These are phyloP conservation scores for Linnaemya vulpina DNA, from an alignment of 2,888 invertebrate genomes.

Conservation along the genomic window DNA sequence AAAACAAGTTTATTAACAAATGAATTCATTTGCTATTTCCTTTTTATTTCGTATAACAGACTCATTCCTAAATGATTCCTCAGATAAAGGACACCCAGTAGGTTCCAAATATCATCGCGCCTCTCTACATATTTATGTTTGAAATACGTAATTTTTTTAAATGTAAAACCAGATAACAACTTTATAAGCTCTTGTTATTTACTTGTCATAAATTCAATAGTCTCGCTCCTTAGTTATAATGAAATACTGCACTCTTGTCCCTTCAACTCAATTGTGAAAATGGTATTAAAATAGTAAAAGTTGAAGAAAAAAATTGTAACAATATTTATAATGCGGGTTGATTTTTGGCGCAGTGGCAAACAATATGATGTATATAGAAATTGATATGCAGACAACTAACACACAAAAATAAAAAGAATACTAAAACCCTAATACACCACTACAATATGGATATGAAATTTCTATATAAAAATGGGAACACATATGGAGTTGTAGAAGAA, in stretches of 20 bases:
- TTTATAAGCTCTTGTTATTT: too few relatives aligned
- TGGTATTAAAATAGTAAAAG: constrained; percentile 49
- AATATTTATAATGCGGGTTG: constrained; percentile 69
- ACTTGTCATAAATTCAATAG: too few relatives aligned
- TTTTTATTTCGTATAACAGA: too few relatives aligned
- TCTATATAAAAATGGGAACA: constrained; percentile 8
- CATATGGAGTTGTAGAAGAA: background rate
- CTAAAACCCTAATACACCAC: constrained; percentile 25
- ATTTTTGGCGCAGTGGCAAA: constrained; percentile 68
- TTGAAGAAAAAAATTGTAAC: constrained; percentile 22
- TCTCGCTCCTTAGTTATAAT: background rate
- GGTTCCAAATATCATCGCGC: too few relatives aligned
- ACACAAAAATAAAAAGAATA: constrained; percentile 29
- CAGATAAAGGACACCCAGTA: too few relatives aligned
- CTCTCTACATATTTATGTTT: too few relatives aligned
- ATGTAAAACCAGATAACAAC: too few relatives aligned
- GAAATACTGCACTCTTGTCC: background rate
- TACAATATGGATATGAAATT: constrained; percentile 30
- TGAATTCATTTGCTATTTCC: too few relatives aligned
- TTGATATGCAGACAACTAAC: constrained; percentile 49
- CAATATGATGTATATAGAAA: constrained; percentile 27
- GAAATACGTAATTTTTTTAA: too few relatives aligned
- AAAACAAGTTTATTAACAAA: too few relatives aligned
- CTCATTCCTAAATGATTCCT: too few relatives aligned
- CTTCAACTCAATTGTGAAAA: constrained; percentile 29